These are phyloP conservation scores for Oncopodura yosiiana DNA, from an alignment of 1,140 invertebrate genomes.

Conservation along the genomic window DNA sequence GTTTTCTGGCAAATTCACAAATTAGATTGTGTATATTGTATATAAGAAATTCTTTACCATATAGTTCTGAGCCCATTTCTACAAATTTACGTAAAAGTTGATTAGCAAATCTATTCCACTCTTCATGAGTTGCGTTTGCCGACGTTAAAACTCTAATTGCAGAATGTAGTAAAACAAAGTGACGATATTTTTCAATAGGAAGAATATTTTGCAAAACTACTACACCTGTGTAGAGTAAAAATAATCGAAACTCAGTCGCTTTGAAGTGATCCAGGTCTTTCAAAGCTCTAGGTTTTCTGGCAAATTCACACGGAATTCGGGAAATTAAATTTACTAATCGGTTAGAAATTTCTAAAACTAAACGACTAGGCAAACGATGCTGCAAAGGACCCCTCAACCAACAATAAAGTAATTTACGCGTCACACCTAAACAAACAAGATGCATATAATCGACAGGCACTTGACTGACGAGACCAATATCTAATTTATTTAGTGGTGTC, in stretches of 20 bases:
- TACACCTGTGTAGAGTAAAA: constrained; percentile 44
- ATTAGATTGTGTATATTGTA: constrained; percentile 18
- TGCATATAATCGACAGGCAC: constrained; percentile 39
- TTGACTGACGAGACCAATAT: constrained; percentile 25
- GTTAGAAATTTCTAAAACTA: constrained; percentile 12
- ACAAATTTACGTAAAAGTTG: constrained; percentile 13
- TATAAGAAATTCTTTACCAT: constrained; percentile 4
- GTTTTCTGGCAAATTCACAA: neutral
- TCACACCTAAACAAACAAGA: constrained; percentile 37
- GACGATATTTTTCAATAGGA: constrained; percentile 35
- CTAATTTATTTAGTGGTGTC: neutral
- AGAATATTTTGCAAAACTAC: constrained; percentile 38
- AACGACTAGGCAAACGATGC: neutral
- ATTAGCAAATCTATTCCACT: constrained; percentile 4
- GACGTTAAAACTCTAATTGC: constrained; percentile 32
- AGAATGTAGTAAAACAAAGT: constrained; percentile 40
- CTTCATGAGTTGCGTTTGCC: neutral
- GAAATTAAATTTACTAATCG: constrained; percentile 5
- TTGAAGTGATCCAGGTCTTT: constrained; percentile 41
- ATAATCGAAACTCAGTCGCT: constrained; percentile 43
- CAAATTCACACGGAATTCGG: constrained; percentile 40
- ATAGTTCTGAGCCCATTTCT: neutral
- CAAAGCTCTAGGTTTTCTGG: constrained; percentile 39
- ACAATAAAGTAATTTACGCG: constrained; percentile 33
- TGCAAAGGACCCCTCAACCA: constrained; percentile 36